These are phyloP conservation scores for Anguilla megastoma DNA, from an alignment of 2,797 vertebrate genomes.

Conservation along the genomic window DNA sequence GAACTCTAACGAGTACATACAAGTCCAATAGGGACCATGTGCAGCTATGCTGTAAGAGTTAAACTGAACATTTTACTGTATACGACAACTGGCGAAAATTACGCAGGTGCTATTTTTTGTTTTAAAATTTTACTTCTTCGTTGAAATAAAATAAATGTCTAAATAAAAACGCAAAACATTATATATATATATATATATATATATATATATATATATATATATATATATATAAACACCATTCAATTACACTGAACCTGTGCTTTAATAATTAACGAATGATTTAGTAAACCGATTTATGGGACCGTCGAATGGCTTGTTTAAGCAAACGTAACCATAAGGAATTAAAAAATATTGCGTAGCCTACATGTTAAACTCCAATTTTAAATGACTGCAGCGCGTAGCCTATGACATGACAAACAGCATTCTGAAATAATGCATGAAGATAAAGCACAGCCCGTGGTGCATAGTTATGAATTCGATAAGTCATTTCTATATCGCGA, in stretches of 20 bases:
- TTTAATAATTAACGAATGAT: not conserved
- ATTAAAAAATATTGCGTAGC: not conserved
- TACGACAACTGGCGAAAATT: too few species aligned
- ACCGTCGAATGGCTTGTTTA: too few species aligned
- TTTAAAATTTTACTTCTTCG: too few species aligned
- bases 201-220: not conserved
- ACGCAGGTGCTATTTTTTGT: too few species aligned
- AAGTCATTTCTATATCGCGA: not conserved
- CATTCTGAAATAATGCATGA: not conserved
- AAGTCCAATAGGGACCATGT: too few species aligned
- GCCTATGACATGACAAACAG: not conserved
- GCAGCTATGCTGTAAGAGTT: too few species aligned
- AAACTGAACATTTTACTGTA: too few species aligned
- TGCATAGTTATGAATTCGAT: not conserved
- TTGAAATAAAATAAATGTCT: too few species aligned
- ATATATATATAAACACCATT: not conserved
- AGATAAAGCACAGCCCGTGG: not conserved
- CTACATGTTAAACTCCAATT: not conserved
- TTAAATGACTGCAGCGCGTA: not conserved
- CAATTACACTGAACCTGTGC: not conserved
- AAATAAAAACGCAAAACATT: not conserved
- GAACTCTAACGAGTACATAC: too few species aligned
- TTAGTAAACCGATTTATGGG: not conserved
- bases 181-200: not conserved
- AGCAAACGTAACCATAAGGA: not conserved